phyloP scores from a whole-genome alignment of 2,113 vertebrate species.

The Lichenostomus cassidix region DNA sequence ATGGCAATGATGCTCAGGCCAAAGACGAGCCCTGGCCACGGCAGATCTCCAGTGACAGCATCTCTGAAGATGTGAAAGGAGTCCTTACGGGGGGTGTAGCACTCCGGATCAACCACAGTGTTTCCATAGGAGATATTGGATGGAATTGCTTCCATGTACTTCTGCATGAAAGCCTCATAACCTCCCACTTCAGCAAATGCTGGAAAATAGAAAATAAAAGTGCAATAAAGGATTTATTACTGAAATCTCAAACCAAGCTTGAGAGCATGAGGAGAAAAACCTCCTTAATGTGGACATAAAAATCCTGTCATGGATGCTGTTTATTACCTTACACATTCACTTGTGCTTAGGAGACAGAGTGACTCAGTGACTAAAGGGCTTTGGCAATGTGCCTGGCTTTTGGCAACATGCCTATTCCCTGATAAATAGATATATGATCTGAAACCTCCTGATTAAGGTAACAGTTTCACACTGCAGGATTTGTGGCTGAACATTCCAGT shows the following conservation, averaged over 20 bases:
- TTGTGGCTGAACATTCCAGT: neutral
- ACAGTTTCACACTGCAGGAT: neutral
- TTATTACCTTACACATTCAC: neutral
- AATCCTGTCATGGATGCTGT: neutral
- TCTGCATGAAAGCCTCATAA: conserved; percentile 78
- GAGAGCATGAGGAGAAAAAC: neutral
- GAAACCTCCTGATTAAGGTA: neutral
- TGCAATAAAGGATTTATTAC: neutral
- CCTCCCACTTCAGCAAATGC: conserved; percentile 87
- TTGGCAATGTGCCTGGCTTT: neutral
- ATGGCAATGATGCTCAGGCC: conserved; percentile 84
- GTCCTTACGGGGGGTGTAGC: conserved; percentile 84
- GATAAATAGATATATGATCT: neutral
- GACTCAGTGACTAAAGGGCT: neutral
- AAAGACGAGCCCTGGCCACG: conserved; percentile 91
- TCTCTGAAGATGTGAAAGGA: conserved; percentile 92
- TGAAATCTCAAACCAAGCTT: neutral
- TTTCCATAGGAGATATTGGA: neutral
- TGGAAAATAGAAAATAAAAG: conserved; percentile 47
- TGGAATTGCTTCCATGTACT: conserved; percentile 87
- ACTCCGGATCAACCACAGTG: neutral
- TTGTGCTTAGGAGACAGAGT: neutral
- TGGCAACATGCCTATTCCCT: neutral
- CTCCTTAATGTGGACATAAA: neutral
- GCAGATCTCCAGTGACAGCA: conserved; percentile 82